phyloP scores from a whole-genome alignment of 1,140 invertebrate genomes.

The Apis cerana region DNA sequence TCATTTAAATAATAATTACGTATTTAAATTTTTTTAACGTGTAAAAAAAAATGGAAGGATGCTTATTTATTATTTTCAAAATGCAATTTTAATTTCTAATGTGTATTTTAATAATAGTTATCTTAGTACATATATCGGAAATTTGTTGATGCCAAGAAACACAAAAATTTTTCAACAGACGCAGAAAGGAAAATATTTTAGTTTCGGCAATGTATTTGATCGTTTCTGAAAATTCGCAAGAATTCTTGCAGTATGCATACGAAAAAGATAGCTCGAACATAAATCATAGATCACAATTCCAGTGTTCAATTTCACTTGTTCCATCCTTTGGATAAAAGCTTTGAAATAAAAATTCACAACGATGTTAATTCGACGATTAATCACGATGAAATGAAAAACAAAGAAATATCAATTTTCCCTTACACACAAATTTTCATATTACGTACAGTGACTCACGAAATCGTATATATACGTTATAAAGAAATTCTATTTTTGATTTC shows the following conservation, averaged over 20 bases:
- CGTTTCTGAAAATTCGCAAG: neutral
- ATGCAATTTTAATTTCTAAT: no score
- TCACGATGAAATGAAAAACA: neutral
- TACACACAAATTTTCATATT: no score
- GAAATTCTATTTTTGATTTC: no score
- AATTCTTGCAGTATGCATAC: neutral
- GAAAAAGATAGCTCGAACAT: neutral
- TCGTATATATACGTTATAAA: no score
- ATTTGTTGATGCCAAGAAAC: neutral
- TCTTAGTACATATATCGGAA: neutral
- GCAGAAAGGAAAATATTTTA: neutral
- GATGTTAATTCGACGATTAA: neutral
- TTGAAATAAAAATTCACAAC: neutral
- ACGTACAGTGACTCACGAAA: no score
- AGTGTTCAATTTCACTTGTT: neutral
- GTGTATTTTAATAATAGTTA: neutral
- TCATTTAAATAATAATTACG: neutral
- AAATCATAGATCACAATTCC: neutral
- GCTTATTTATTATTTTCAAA: neutral
- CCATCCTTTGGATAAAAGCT: no score
- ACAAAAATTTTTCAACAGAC: neutral
- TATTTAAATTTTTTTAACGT: neutral
- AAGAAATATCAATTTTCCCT: neutral
- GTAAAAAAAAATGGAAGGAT: neutral
- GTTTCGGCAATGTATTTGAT: neutral